phyloP scores from a whole-genome alignment of 2,888 invertebrate genomes.

The Synergus japonicus region DNA sequence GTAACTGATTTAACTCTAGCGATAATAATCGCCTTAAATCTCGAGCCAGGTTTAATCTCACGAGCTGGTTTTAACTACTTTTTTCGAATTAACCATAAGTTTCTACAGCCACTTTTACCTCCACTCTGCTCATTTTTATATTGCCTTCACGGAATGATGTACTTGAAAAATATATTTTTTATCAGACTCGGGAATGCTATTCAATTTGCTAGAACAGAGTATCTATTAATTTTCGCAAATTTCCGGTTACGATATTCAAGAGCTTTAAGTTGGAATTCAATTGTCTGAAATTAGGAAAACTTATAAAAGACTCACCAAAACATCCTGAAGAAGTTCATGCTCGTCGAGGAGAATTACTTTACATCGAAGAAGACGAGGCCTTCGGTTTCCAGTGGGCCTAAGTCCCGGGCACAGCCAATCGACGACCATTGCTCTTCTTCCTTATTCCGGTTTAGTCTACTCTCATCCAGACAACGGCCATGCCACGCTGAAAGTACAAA shows the following conservation, averaged over 20 bases:
- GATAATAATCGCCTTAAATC: conserved; percentile 23
- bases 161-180: background rate
- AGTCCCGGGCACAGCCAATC: conserved; percentile 76
- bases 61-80: background rate
- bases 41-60: conserved; percentile 1
- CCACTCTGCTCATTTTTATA: conserved; percentile 12
- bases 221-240: too few species aligned
- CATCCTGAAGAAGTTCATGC: conserved; percentile 92
- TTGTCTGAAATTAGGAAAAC: background rate
- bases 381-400: conserved; percentile 78
- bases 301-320: conserved; percentile 83
- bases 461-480: background rate
- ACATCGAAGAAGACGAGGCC: conserved; percentile 84
- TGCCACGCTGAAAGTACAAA: too few species aligned
- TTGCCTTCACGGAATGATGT: background rate
- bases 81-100: conserved; percentile 9
- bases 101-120: conserved; percentile 6
- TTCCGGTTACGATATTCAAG: too few species aligned
- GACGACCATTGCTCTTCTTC: conserved; percentile 70
- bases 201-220: background rate
- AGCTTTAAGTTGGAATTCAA: background rate
- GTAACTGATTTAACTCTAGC: conserved; percentile 20
- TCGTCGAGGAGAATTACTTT: conserved; percentile 94
- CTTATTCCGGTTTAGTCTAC: conserved; percentile 39
- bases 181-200: background rate